Percentiles rank a stretch among this genome's conserved stretches.
phyloP scores from a whole-genome alignment of 2,888 invertebrate species.

The Tachina fera region DNA sequence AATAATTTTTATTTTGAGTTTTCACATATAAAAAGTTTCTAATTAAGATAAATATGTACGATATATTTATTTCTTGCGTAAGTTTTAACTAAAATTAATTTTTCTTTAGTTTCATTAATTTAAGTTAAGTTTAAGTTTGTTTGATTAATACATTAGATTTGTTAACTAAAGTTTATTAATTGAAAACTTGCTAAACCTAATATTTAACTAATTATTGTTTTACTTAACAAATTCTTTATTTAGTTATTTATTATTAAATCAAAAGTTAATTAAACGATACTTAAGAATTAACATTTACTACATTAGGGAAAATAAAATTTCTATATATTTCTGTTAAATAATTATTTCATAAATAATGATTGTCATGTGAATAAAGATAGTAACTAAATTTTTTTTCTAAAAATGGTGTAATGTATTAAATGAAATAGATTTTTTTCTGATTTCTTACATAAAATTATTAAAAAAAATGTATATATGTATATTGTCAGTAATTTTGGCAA shows the following conservation, averaged over 20 bases:
- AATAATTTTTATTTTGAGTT: conserved; percentile 21
- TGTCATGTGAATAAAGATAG: conserved; percentile 75
- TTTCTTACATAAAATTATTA: no score
- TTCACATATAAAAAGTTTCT: conserved; percentile 58
- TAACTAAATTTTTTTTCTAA: background rate
- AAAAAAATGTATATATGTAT: no score
- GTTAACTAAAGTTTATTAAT: conserved; percentile 67
- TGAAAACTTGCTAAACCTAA: conserved; percentile 46
- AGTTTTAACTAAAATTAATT: background rate
- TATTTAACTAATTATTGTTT: conserved; percentile 10
- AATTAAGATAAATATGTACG: conserved; percentile 9
- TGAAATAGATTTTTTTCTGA: background rate
- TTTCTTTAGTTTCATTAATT: background rate
- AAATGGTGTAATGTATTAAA: background rate
- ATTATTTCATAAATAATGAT: conserved; percentile 75
- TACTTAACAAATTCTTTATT: background rate
- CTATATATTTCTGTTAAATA: conserved; percentile 70
- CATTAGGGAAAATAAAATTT: conserved; percentile 11
- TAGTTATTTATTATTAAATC: background rate
- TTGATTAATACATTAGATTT: conserved; percentile 40
- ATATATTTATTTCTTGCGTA: background rate
- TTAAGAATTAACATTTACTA: conserved; percentile 64
- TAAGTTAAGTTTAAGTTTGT: background rate
- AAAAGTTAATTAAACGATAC: conserved; percentile 16
- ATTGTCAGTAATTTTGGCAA: no score